These are phyloP conservation scores for Drosophila lutescens DNA, from an alignment of 2,888 invertebrate species.

Conservation along the genomic window DNA sequence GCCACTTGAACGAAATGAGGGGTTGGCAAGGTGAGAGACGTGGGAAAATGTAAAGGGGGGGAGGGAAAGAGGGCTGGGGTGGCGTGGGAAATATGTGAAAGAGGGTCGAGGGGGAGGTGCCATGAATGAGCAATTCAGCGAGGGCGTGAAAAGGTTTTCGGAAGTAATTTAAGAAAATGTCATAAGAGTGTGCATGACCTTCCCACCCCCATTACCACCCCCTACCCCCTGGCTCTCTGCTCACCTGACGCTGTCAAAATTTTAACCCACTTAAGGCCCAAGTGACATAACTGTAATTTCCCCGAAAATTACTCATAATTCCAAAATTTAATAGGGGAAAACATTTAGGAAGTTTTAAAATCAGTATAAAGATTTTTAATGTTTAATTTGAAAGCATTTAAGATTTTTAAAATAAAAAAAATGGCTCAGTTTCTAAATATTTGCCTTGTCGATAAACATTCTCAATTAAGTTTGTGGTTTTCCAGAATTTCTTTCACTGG, in stretches of 20 bases:
- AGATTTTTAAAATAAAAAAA: neutral
- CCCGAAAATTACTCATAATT: neutral
- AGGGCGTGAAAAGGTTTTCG: conserved; percentile 44
- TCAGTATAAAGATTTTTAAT: neutral
- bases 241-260: conserved; percentile 14
- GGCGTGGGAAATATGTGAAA: neutral
- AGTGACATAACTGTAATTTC: conserved; percentile 5
- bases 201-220: conserved; percentile 9
- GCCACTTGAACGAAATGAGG: conserved; percentile 47
- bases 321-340: neutral
- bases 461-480: neutral
- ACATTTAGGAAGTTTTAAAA: neutral
- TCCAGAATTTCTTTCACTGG: neutral
- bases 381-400: neutral
- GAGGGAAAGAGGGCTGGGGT: neutral
- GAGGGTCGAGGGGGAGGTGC: conserved; percentile 1
- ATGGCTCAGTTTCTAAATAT: too few species aligned
- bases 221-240: neutral
- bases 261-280: conserved; percentile 23
- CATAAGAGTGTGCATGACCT: conserved; percentile 48
- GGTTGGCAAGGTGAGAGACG: neutral
- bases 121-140: conserved; percentile 36
- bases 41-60: neutral
- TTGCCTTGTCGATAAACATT: too few species aligned
- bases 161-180: conserved; percentile 54